Evolutionary conservation across 2,888 invertebrate species (phyloP), one percentile per base, ranked within the genome.

Genomic region (Phasia obesa): DNA sequence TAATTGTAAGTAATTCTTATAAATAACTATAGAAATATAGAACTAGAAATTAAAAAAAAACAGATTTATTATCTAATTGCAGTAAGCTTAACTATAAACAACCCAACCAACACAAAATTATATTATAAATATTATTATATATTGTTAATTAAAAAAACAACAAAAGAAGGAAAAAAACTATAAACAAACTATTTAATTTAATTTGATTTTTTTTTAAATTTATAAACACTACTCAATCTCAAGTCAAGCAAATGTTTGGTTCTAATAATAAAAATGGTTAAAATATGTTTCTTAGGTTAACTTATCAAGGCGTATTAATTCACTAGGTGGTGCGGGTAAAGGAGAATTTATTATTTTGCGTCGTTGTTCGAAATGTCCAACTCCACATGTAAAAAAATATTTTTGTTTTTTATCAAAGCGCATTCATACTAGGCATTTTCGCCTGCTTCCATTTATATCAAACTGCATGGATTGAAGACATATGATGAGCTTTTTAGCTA

Each of bases 11-110:
- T 60, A 59, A 67, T 47, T 49, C 62, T 74, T 83, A 79, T 57
- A 67, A 64, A 65, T 55, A 73, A 35, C 38, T 62, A 73, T 44
- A 47, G 13, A 74, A 55, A 65, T 1, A 7, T 47, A 60, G 17
- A 42, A 65, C 11, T 65, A 65, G 47, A 31, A 71, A 59, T 27
- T 62, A 74, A 57, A 71, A 55, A 67, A 74, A 57, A 71, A 55
- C 35, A 69, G 44, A 79, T 75, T 83, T 75, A 78, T 83, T 83
- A 79, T 62, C 79, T 83, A 78, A 75, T 79, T 79, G 79, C 73
- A 75, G 71, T 79, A 84, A 81, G 77, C 77, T 77, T 77, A 69
- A 80, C 42, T 81, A 55, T 42, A 55, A 55, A 38, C 2, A 35
- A 35, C 55, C 55, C 7, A 44, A 64, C 44, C n/a, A 44, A 78